These are phyloP conservation scores for Oryctes rhinoceros DNA, from an alignment of 1,140 invertebrate genomes.

Conservation along the genomic window DNA sequence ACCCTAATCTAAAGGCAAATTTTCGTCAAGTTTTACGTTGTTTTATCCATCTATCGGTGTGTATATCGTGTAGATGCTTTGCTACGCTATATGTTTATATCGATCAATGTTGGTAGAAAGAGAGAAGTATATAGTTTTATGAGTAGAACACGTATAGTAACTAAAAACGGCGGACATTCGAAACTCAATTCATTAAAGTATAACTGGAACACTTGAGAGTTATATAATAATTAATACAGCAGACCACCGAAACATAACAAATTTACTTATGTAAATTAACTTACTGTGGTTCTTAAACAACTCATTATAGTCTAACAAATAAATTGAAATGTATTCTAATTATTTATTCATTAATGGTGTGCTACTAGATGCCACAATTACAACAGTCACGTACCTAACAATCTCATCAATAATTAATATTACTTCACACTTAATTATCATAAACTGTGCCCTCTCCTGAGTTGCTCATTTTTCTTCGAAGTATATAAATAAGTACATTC, in stretches of 20 bases:
- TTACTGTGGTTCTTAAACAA: background rate
- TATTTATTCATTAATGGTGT: background rate
- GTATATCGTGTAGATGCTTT: too few relatives aligned
- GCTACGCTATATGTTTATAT: too few relatives aligned
- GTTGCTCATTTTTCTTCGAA: background rate
- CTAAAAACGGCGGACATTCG: too few relatives aligned
- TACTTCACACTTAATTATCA: slow-evolving; percentile 13
- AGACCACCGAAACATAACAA: background rate
- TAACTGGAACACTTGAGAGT: background rate
- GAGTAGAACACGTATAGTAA: too few relatives aligned
- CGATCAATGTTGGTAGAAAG: too few relatives aligned
- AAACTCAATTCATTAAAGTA: too few relatives aligned
- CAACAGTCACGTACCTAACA: background rate
- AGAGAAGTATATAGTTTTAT: too few relatives aligned
- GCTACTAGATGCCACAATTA: slow-evolving; percentile 2
- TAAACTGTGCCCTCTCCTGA: background rate
- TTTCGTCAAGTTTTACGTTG: too few relatives aligned
- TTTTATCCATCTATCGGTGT: too few relatives aligned
- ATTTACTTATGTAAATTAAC: slow-evolving; percentile 14
- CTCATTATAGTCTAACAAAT: background rate
- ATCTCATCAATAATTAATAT: slow-evolving; percentile 1
- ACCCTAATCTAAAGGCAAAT: too few relatives aligned
- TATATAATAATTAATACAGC: background rate
- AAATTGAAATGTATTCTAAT: background rate
- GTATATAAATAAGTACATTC: background rate